phyloP scores from a whole-genome alignment of 92 coral and sea anemone genomes.

The Virgularia gustaviana region DNA sequence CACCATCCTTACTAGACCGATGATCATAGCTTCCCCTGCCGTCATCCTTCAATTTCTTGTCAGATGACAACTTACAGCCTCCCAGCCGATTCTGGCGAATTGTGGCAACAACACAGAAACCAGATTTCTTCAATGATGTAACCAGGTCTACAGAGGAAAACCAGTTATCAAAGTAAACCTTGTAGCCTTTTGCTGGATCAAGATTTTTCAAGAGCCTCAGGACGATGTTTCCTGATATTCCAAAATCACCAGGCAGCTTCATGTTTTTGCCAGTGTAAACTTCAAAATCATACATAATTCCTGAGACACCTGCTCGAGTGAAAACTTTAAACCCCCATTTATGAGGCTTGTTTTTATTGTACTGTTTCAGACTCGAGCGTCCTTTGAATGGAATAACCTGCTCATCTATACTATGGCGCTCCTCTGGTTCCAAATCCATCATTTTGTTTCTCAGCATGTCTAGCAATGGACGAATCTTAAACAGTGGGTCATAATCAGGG shows the following conservation, averaged over 20 bases:
- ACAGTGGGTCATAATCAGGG: too few species aligned
- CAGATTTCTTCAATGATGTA: constrained; percentile 13
- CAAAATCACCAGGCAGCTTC: constrained; percentile 7
- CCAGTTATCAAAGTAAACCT: constrained; percentile 15
- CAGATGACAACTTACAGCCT: constrained; percentile 7
- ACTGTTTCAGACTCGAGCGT: background rate
- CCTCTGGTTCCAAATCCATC: too few species aligned
- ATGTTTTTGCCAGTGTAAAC: background rate
- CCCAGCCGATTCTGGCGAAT: constrained; percentile 11
- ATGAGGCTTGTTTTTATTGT: background rate
- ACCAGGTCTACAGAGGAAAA: constrained; percentile 12
- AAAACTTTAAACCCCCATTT: background rate
- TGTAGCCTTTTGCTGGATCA: background rate
- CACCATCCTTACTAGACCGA: too few species aligned
- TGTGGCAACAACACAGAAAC: constrained; percentile 36
- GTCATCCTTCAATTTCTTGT: constrained; percentile 1
- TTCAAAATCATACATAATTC: background rate
- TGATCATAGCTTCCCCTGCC: too few species aligned
- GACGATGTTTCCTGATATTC: constrained; percentile 2
- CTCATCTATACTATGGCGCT: background rate
- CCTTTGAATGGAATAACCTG: background rate
- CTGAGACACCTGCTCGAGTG: background rate
- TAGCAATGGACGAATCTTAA: too few species aligned
- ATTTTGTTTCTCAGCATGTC: too few species aligned
- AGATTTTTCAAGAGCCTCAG: background rate